phyloP scores from a whole-genome alignment of 1,140 invertebrate genomes.

The Diorhabda sublineata region DNA sequence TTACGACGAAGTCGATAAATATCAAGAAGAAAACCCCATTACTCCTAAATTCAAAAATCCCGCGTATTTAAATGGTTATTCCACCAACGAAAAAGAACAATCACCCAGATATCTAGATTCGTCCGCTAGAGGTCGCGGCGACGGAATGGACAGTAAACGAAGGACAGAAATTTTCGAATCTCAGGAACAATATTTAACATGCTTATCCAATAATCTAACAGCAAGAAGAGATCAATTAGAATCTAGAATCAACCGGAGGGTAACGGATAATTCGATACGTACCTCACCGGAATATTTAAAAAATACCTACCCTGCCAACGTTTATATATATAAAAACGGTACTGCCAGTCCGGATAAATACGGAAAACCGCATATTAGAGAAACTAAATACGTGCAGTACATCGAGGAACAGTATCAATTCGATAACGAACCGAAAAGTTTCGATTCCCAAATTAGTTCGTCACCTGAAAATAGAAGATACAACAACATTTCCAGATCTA shows the following conservation, averaged over 20 bases:
- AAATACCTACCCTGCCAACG: slow-evolving; percentile 49
- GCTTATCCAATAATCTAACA: slow-evolving; percentile 55
- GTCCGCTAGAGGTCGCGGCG: slow-evolving; percentile 57
- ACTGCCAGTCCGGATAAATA: slow-evolving; percentile 50
- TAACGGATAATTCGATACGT: slow-evolving; percentile 51
- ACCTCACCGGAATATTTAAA: slow-evolving; percentile 51
- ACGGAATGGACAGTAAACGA: slow-evolving; percentile 61
- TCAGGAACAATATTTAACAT: slow-evolving; percentile 26
- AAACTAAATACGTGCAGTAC: slow-evolving; percentile 50
- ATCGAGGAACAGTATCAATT: slow-evolving; percentile 47
- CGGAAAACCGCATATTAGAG: slow-evolving; percentile 55
- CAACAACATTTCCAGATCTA: slow-evolving; percentile 50
- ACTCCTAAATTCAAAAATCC: slow-evolving; percentile 39
- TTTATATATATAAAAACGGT: slow-evolving; percentile 51
- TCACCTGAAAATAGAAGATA: slow-evolving; percentile 55
- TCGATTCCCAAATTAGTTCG: slow-evolving; percentile 58
- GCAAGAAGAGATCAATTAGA: slow-evolving; percentile 70
- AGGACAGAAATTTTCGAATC: slow-evolving; percentile 50
- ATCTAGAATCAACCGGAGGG: slow-evolving; percentile 61
- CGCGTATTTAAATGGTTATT: slow-evolving; percentile 30
- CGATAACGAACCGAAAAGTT: slow-evolving; percentile 60
- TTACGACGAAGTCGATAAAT: slow-evolving; percentile 30
- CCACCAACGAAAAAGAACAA: slow-evolving; percentile 37
- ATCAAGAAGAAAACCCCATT: slow-evolving; percentile 41
- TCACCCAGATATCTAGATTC: slow-evolving; percentile 42